phyloP scores from a whole-genome alignment of 2,113 vertebrate species.

The Serilophus lunatus region DNA sequence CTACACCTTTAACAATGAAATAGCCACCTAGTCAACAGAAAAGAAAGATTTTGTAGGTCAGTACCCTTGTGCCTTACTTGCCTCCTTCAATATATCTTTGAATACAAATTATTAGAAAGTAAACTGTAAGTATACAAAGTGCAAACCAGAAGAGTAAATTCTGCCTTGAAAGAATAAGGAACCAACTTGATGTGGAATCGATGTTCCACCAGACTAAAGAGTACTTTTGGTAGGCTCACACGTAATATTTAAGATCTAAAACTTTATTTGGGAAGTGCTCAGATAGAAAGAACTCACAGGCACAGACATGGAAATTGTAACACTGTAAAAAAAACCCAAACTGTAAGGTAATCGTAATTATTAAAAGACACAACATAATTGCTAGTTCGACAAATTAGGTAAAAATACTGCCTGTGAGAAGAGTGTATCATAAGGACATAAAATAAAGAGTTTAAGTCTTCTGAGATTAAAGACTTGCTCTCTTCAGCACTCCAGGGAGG shows the following conservation, averaged over 20 bases:
- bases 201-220: background rate
- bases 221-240: background rate
- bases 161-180: background rate
- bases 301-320: background rate
- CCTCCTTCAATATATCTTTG: background rate
- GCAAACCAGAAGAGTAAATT: background rate
- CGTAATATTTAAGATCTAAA: background rate
- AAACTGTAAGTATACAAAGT: background rate
- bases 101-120: background rate
- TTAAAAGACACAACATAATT: background rate
- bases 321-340: background rate
- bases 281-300: background rate
- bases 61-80: background rate
- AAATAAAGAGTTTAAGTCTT: background rate
- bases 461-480: background rate
- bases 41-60: background rate
- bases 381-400: background rate
- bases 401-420: background rate
- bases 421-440: background rate
- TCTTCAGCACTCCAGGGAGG: background rate
- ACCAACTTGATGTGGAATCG: background rate
- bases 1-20: slow-evolving; percentile 97
- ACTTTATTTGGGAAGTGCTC: background rate
- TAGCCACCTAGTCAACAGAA: slow-evolving; percentile 83
- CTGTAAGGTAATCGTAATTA: background rate